Percentiles rank a stretch among this genome's conserved stretches.
These are phyloP conservation scores for Lithobates sylvaticus DNA, from an alignment of 2,797 vertebrate genomes.

Conservation along the genomic window DNA sequence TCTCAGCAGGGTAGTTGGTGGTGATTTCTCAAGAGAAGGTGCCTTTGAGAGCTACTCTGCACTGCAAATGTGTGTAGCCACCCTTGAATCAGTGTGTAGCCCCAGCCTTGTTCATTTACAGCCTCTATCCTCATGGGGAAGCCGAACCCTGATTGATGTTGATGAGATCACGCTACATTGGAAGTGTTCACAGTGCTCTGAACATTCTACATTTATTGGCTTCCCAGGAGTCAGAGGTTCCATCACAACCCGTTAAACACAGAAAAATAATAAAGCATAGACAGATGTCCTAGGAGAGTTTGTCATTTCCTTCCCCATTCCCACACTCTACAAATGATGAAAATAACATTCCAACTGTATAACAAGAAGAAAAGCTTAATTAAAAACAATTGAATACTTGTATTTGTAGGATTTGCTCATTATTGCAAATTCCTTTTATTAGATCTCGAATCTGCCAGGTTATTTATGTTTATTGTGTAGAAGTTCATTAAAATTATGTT, in stretches of 20 bases:
- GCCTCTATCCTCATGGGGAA: background rate
- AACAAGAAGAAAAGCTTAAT: too few relatives aligned
- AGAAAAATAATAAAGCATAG: background rate
- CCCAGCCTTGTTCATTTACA: background rate
- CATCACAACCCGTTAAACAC: background rate
- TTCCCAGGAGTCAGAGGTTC: background rate
- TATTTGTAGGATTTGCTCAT: too few relatives aligned
- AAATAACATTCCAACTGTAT: background rate
- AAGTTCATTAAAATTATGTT: too few relatives aligned
- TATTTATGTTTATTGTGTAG: too few relatives aligned
- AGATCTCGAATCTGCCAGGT: too few relatives aligned
- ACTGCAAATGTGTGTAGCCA: background rate
- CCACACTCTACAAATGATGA: background rate
- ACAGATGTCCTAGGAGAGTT: background rate
- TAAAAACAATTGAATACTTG: too few relatives aligned
- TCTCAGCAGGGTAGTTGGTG: background rate
- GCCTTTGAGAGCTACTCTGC: background rate
- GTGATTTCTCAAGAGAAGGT: background rate
- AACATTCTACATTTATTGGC: background rate
- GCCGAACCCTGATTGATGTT: background rate
- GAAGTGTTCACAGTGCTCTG: background rate
- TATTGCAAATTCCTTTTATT: too few relatives aligned
- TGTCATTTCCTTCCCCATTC: background rate
- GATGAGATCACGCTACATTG: background rate
- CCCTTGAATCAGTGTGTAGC: background rate